Conservation (phyloP, 2,113 vertebrate species). For the Eptesicus fuscus region DNA sequence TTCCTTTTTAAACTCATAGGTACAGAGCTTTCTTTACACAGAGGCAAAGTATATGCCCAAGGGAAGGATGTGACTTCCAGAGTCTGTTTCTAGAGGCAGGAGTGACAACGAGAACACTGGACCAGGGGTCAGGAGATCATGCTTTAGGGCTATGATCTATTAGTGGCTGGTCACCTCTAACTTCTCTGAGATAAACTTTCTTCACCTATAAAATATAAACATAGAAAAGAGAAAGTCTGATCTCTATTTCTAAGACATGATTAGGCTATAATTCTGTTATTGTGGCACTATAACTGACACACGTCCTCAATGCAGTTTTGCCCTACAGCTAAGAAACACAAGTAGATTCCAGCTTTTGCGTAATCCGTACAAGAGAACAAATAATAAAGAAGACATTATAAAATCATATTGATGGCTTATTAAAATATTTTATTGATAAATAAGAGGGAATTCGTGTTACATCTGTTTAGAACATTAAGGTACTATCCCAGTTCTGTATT, state of each 20-base stretch:
- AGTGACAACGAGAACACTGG: neutral
- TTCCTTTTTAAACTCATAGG: neutral
- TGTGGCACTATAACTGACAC: neutral
- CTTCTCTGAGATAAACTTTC: neutral
- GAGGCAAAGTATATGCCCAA: neutral
- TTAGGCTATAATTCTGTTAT: neutral
- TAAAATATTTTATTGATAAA: neutral
- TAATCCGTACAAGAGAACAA: neutral
- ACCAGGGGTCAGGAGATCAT: neutral
- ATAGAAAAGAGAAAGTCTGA: neutral
- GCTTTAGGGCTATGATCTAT: neutral
- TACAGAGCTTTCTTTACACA: neutral
- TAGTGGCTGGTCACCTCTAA: neutral
- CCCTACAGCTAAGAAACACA: neutral
- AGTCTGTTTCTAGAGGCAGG: neutral
- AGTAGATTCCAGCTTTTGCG: neutral
- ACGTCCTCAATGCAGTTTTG: neutral
- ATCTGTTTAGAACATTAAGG: neutral
- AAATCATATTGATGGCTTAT: neutral
- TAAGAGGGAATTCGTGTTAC: neutral
- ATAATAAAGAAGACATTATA: neutral
- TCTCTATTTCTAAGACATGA: neutral
- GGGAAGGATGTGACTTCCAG: neutral
- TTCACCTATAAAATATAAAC: neutral
- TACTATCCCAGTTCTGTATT: neutral